These are phyloP conservation scores for Cisticola juncidis DNA, from an alignment of 2,113 vertebrate species.

Conservation along the genomic window DNA sequence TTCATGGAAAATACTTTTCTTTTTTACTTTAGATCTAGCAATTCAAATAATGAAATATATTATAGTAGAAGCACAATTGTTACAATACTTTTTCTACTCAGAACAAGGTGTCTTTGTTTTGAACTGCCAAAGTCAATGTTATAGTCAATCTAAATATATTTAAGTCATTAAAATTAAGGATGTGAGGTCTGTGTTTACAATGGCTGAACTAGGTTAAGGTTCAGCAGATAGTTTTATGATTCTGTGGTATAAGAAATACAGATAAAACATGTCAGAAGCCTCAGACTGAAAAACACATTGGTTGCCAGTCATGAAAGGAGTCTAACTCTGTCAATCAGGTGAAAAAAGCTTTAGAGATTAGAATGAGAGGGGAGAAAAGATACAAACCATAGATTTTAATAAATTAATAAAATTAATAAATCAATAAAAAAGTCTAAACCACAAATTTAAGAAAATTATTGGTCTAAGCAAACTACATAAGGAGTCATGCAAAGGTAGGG, in stretches of 20 bases:
- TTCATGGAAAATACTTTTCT: not conserved
- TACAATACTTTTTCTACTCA: not conserved
- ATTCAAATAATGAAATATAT: not conserved
- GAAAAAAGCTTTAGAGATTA: not conserved
- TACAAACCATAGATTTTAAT: not conserved
- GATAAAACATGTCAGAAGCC: not conserved
- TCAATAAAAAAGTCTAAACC: not conserved
- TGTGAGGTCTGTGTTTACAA: not conserved
- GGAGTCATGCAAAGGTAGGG: not conserved
- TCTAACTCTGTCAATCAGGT: not conserved
- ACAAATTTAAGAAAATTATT: not conserved
- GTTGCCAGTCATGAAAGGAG: not conserved
- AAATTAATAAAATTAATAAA: not conserved
- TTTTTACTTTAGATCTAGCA: not conserved
- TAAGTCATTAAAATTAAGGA: not conserved
- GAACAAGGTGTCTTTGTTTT: not conserved
- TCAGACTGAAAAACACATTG: not conserved
- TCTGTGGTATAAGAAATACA: not conserved
- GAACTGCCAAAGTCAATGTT: not conserved
- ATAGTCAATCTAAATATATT: not conserved
- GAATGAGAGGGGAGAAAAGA: not conserved
- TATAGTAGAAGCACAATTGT: not conserved
- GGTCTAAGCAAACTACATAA: not conserved
- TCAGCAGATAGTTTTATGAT: not conserved
- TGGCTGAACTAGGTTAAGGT: not conserved